Percentiles rank a stretch among this genome's conserved stretches.
Evolutionary conservation across 2,113 vertebrate species (phyloP).

Genomic region (Coregonus clupeaformis): DNA sequence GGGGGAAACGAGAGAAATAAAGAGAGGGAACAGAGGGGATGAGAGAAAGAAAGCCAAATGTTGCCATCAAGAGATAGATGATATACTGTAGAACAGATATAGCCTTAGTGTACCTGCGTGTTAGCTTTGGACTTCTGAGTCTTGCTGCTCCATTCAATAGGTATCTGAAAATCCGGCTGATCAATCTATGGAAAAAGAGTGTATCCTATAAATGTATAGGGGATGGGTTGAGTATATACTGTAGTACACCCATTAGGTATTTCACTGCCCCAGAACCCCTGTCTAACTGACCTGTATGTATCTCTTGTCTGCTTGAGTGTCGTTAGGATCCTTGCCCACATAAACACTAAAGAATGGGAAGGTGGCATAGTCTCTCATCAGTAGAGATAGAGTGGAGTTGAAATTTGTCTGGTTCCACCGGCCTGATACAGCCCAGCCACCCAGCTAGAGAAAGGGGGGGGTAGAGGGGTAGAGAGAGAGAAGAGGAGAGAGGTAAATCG

Average conservation of each 20-base stretch:
- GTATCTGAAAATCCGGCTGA: conserved; percentile 86
- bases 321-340: conserved; percentile 71
- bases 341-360: conserved; percentile 89
- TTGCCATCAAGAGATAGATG: not conserved
- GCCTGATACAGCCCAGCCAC: conserved; percentile 81
- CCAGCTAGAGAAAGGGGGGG: conserved; percentile 69
- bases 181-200: conserved; percentile 80
- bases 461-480: no score
- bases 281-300: conserved; percentile 72
- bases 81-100: not conserved
- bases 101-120: conserved; percentile 62
- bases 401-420: conserved; percentile 76
- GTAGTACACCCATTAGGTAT: not conserved
- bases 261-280: not conserved
- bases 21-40: not conserved
- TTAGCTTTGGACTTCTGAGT: conserved; percentile 66
- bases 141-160: conserved; percentile 75
- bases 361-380: conserved; percentile 85
- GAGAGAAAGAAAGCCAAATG: not conserved
- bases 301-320: conserved; percentile 66
- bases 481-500: conserved; percentile 3
- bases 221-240: not conserved
- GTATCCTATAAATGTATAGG: not conserved
- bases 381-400: conserved; percentile 80
- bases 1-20: conserved; percentile 16